Conservation (phyloP, 2,888 invertebrate species). For the Melipona beecheii region DNA sequence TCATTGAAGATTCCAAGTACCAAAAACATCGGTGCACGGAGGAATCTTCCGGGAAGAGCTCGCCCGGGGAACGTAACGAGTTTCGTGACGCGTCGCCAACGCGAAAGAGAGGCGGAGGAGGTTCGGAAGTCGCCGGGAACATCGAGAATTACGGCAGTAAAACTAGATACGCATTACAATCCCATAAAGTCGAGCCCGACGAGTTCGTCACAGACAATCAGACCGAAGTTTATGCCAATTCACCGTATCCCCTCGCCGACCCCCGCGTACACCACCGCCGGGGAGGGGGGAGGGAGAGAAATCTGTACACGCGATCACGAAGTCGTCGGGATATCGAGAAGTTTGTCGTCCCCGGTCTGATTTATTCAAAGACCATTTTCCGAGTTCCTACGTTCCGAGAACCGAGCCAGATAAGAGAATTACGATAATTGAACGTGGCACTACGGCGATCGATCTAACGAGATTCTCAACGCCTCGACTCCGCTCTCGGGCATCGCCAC, state of each 20-base stretch:
- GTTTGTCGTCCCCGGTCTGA: constrained; percentile 55
- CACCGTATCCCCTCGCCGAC: background rate
- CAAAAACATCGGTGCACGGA: constrained; percentile 37
- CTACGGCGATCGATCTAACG: constrained; percentile 69
- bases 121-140: constrained; percentile 39
- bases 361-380: constrained; percentile 72
- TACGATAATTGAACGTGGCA: constrained; percentile 71
- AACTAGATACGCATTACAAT: constrained; percentile 68
- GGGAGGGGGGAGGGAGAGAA: background rate
- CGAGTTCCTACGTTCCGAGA: constrained; percentile 58
- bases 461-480: constrained; percentile 62
- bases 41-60: constrained; percentile 56
- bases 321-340: constrained; percentile 55
- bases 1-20: constrained; percentile 44
- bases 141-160: constrained; percentile 65
- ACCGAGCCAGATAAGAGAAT: constrained; percentile 68
- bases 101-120: background rate
- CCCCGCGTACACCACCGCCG: background rate
- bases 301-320: constrained; percentile 66
- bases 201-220: constrained; percentile 70
- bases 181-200: constrained; percentile 60
- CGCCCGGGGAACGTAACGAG: constrained; percentile 53
- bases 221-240: constrained; percentile 64
- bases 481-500: constrained; percentile 6
- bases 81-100: constrained; percentile 55